Evolutionary conservation across 2,113 vertebrate genomes (phyloP).

Genomic region (Rousettus leschenaultii): DNA sequence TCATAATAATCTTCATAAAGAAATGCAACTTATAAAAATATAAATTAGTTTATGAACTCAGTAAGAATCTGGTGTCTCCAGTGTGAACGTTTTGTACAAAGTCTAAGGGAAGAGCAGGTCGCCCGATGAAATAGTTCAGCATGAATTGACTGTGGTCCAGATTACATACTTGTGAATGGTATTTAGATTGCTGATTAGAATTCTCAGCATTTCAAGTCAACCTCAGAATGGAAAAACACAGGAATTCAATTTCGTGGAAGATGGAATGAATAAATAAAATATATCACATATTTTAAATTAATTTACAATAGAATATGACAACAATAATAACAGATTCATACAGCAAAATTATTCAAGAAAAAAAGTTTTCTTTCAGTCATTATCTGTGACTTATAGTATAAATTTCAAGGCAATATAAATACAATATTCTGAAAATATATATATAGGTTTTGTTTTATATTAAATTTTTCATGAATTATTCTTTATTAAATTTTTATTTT

Average conservation of each 20-base stretch:
- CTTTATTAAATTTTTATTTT: not conserved
- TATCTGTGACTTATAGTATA: not conserved
- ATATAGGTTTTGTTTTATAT: not conserved
- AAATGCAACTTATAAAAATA: not conserved
- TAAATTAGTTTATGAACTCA: not conserved
- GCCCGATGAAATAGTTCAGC: rapidly evolving
- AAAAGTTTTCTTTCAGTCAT: not conserved
- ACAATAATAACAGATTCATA: not conserved
- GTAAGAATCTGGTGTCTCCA: not conserved
- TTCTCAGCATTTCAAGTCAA: not conserved
- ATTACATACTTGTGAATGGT: not conserved
- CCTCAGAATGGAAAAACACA: not conserved
- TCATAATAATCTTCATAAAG: not conserved
- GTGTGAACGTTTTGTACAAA: not conserved
- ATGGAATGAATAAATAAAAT: not conserved
- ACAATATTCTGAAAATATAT: not conserved
- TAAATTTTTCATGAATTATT: not conserved
- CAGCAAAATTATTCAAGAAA: not conserved
- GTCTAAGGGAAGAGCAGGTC: not conserved
- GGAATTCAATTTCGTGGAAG: not conserved
- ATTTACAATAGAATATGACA: not conserved
- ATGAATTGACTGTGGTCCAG: rapidly evolving
- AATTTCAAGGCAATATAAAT: not conserved
- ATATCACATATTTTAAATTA: not conserved
- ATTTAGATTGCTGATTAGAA: not conserved